Evolutionary conservation across 2,113 vertebrate species (phyloP).

Genomic region (Cyprinus carpio): DNA sequence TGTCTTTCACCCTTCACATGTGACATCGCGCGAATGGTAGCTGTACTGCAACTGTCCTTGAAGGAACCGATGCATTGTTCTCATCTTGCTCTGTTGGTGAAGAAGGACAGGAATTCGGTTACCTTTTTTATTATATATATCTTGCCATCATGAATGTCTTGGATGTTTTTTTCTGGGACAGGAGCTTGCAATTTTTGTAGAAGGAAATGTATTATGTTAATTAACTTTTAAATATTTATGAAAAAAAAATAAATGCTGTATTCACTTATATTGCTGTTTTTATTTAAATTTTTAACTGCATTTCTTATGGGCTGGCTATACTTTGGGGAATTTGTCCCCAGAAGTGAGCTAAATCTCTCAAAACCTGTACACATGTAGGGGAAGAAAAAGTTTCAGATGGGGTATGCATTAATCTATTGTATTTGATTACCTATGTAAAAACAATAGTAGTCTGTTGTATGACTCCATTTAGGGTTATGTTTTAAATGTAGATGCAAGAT

Average conservation of each 20-base stretch:
- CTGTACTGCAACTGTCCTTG: slow-evolving; percentile 52
- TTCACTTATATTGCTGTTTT: slow-evolving; percentile 48
- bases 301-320: neutral
- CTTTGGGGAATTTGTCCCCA: neutral
- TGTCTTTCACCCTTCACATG: slow-evolving; percentile 55
- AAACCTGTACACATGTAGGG: neutral
- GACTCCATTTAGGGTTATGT: neutral
- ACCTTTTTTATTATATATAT: slow-evolving; percentile 16
- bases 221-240: slow-evolving; percentile 73
- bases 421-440: neutral
- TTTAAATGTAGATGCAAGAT: neutral
- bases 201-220: slow-evolving; percentile 55
- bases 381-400: no score
- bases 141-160: slow-evolving; percentile 53
- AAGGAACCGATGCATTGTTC: slow-evolving; percentile 60
- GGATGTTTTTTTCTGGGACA: slow-evolving; percentile 49
- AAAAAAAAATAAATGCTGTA: slow-evolving; percentile 65
- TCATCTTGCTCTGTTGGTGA: slow-evolving; percentile 60
- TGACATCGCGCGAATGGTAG: slow-evolving; percentile 46
- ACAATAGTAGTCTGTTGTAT: neutral
- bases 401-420: neutral
- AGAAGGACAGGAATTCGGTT: slow-evolving; percentile 42
- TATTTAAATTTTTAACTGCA: neutral
- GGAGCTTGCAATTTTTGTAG: slow-evolving; percentile 54
- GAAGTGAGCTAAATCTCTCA: neutral